These are phyloP conservation scores for Hemicentrotus pulcherrimus DNA, from an alignment of 35 echinoderm and acorn worm genomes.

Conservation along the genomic window DNA sequence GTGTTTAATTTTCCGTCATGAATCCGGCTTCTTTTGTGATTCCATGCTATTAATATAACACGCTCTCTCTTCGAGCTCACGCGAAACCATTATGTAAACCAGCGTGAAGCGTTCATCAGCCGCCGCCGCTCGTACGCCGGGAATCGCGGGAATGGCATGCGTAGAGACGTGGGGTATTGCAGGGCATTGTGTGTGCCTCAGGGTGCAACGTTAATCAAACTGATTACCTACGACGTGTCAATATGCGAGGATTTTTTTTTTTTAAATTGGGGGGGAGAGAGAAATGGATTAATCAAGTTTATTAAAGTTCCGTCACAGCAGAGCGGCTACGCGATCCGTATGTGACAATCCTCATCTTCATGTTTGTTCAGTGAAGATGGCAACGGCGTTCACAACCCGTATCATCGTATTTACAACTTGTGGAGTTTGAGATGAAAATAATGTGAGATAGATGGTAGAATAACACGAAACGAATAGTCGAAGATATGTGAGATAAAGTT, in stretches of 20 bases:
- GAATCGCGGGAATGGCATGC: not conserved
- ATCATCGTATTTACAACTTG: not conserved
- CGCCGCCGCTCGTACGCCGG: not conserved
- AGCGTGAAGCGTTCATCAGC: not conserved
- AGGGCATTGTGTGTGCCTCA: not conserved
- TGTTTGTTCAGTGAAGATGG: not conserved
- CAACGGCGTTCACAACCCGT: not conserved
- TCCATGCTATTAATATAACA: not conserved
- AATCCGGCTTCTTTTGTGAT: not conserved
- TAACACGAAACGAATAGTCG: not conserved
- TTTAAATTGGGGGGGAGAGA: not conserved
- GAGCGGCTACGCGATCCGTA: constrained; percentile 15
- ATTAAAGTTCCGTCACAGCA: constrained; percentile 51
- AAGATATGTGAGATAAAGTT: not conserved
- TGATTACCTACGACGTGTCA: constrained; percentile 25
- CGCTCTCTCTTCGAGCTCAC: not conserved
- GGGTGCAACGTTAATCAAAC: constrained; percentile 39
- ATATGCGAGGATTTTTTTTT: not conserved
- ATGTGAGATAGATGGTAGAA: not conserved
- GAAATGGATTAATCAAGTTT: constrained; percentile 41
- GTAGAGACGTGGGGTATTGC: not conserved
- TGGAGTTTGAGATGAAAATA: not conserved
- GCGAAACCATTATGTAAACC: not conserved
- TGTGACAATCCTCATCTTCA: not conserved
- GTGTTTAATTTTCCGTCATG: constrained; percentile 1